These are phyloP conservation scores for Thunnus thynnus DNA, from an alignment of 2,113 vertebrate species.

Conservation along the genomic window DNA sequence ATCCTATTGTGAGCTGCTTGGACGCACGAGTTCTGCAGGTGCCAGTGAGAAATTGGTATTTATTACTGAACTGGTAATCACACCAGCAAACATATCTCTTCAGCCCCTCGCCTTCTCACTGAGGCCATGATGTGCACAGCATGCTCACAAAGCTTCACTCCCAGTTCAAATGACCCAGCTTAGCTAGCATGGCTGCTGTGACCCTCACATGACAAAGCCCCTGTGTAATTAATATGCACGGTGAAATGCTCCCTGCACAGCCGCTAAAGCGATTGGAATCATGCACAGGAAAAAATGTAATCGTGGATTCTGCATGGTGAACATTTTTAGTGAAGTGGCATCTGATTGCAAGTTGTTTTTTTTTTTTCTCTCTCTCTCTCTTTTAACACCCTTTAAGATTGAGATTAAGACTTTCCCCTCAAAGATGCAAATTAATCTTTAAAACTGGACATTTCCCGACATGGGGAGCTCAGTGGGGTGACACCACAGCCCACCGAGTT, in stretches of 20 bases:
- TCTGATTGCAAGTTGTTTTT: conserved; percentile 89
- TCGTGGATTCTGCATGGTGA: conserved; percentile 95
- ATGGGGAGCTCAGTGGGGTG: conserved; percentile 94
- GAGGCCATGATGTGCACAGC: conserved; percentile 89
- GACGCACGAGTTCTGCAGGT: conserved; percentile 80
- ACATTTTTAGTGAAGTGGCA: conserved; percentile 93
- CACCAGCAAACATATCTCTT: conserved; percentile 87
- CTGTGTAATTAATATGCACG: conserved; percentile 98
- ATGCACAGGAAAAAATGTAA: conserved; percentile 92
- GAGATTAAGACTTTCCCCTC: conserved; percentile 97
- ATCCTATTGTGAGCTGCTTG: conserved; percentile 72
- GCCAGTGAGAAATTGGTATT: conserved; percentile 86
- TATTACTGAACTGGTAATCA: conserved; percentile 85
- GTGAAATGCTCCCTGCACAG: conserved; percentile 93
- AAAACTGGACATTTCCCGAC: conserved; percentile 95
- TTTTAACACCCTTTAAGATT: conserved; percentile 97
- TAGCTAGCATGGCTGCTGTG: conserved; percentile 91
- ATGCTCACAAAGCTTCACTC: conserved; percentile 87
- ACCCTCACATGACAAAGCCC: conserved; percentile 91
- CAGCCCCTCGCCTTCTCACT: conserved; percentile 81
- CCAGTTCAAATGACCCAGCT: conserved; percentile 92
- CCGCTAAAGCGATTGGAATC: conserved; percentile 95
- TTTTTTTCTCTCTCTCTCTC: conserved; percentile 61
- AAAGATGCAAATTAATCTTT: conserved; percentile 99
- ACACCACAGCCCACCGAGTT: conserved; percentile 94